Evolutionary conservation across 2,113 vertebrate species (phyloP).

Genomic region (Lagenorhynchus albirostris): DNA sequence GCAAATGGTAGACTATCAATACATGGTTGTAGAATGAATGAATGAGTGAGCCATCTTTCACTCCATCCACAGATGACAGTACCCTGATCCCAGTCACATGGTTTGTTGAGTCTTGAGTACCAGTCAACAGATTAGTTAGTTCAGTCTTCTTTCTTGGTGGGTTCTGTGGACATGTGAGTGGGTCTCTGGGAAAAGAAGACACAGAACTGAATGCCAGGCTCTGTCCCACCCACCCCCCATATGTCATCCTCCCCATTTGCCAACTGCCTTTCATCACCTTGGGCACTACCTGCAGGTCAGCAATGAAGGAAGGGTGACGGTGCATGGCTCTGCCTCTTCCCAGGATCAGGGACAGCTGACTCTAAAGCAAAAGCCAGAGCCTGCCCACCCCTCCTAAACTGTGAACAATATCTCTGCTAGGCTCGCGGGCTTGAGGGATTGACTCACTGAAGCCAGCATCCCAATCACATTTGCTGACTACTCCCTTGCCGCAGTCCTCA

Average conservation of each 20-base stretch:
- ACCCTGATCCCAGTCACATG: neutral
- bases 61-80: neutral
- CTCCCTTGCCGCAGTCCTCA: constrained; percentile 24
- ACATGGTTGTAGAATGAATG: neutral
- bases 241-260: neutral
- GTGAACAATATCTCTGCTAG: neutral
- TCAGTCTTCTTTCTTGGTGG: neutral
- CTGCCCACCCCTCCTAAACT: neutral
- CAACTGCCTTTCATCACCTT: neutral
- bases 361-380: neutral
- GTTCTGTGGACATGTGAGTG: neutral
- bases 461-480: neutral
- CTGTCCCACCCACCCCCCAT: neutral
- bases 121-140: neutral
- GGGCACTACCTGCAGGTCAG: neutral
- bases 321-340: neutral
- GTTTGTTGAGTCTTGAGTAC: neutral
- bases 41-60: neutral
- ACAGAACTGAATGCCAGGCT: neutral
- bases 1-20: neutral
- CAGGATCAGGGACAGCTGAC: neutral
- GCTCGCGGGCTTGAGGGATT: neutral
- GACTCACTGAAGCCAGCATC: neutral
- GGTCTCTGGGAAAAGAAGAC: neutral
- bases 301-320: neutral